Conservation (phyloP, 2,797 vertebrate species). For the Halcyon badia region DNA sequence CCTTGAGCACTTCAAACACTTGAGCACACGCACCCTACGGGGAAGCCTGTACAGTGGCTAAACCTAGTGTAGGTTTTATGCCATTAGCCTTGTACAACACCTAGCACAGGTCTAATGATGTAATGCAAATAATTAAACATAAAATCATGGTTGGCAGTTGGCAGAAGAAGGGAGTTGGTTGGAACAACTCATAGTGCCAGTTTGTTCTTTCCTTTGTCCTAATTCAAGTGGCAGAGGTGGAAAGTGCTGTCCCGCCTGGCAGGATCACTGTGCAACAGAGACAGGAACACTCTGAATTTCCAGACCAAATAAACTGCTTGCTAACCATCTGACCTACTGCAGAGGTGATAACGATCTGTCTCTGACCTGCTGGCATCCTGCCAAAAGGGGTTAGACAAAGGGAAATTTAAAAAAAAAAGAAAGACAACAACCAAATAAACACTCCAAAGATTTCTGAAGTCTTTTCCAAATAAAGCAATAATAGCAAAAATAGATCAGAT, state of each 20-base stretch:
- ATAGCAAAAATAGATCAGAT: background rate
- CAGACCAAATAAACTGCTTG: background rate
- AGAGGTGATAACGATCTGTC: background rate
- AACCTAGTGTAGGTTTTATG: background rate
- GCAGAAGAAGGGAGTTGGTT: conserved; percentile 53
- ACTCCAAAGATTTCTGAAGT: background rate
- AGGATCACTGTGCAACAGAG: background rate
- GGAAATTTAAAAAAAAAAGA: background rate
- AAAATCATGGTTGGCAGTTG: conserved; percentile 36
- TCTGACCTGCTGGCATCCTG: background rate
- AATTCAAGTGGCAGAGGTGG: background rate
- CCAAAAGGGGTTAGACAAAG: background rate
- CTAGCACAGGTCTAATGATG: background rate
- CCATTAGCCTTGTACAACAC: background rate
- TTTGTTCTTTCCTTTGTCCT: conserved; percentile 33
- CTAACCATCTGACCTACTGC: background rate
- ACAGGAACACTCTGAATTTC: rapidly evolving
- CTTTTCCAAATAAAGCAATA: background rate
- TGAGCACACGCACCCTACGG: background rate
- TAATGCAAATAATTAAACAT: conserved; percentile 59
- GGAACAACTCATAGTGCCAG: conserved; percentile 40
- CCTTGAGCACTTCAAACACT: background rate
- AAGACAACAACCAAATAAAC: background rate
- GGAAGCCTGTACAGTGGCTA: background rate
- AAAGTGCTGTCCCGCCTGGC: background rate